Evolutionary conservation across 2,888 invertebrate species (phyloP).

Genomic region (Drosophila rellima): DNA sequence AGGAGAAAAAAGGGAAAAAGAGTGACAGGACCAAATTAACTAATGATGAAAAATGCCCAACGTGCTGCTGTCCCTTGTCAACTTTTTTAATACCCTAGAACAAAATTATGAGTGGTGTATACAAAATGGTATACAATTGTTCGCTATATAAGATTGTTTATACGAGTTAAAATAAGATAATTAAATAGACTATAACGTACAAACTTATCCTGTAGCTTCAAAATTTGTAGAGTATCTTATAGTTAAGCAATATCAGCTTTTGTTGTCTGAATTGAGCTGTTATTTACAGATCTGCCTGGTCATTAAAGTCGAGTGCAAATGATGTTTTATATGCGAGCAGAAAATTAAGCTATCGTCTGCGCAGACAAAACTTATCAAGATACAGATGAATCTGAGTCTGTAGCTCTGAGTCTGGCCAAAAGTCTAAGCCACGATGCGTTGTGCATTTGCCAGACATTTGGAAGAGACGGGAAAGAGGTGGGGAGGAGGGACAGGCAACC

Average conservation of each 20-base stretch:
- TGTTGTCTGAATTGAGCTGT: background rate
- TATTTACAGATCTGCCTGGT: slow-evolving; percentile 37
- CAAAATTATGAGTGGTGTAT: background rate
- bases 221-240: slow-evolving; percentile 6
- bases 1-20: background rate
- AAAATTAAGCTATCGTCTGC: slow-evolving; percentile 47
- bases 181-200: background rate
- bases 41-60: slow-evolving; percentile 72
- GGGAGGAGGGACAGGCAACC: background rate
- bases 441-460: slow-evolving; percentile 23
- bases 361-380: slow-evolving; percentile 45
- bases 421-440: slow-evolving; percentile 1
- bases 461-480: no score
- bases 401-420: slow-evolving; percentile 12
- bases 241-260: background rate
- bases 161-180: background rate
- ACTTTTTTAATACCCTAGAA: slow-evolving; percentile 7
- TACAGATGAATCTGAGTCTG: slow-evolving; percentile 6
- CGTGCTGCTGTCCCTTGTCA: slow-evolving; percentile 15
- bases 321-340: slow-evolving; percentile 44
- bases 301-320: slow-evolving; percentile 56
- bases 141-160: background rate
- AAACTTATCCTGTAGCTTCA: background rate
- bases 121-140: background rate
- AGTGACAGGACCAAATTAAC: slow-evolving; percentile 61